Evolutionary conservation across 2,888 invertebrate genomes (phyloP).

Genomic region (Chloromyia formosa): DNA sequence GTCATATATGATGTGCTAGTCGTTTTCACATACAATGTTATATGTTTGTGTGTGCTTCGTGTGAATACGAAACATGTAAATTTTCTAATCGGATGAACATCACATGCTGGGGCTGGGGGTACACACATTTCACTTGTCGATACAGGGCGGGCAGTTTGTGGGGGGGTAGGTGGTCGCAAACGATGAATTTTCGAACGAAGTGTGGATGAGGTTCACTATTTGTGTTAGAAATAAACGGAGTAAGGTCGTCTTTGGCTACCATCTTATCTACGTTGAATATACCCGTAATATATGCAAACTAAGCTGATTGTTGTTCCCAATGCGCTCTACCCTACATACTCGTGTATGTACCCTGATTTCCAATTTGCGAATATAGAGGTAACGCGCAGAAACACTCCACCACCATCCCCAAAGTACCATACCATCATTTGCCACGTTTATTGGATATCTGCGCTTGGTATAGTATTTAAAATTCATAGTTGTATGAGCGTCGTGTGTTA

Average conservation of each 20-base stretch:
- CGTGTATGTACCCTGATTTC: conserved; percentile 7
- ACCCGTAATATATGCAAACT: conserved; percentile 39
- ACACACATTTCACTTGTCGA: not conserved
- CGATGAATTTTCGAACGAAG: conserved; percentile 5
- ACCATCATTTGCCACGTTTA: not conserved
- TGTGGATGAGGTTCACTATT: conserved; percentile 1
- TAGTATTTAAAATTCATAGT: conserved; percentile 38
- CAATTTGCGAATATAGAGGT: not conserved
- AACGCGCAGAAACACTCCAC: conserved; percentile 14
- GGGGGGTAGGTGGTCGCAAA: not conserved
- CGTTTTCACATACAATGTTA: conserved; percentile 29
- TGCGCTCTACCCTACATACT: not conserved
- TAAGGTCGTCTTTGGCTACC: not conserved
- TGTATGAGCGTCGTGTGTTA: conserved; percentile 20
- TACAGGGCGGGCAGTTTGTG: not conserved
- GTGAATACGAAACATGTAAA: conserved; percentile 27
- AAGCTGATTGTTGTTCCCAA: conserved; percentile 38
- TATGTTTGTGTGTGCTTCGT: conserved; percentile 11
- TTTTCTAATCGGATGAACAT: conserved; percentile 38
- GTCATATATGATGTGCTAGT: conserved; percentile 37
- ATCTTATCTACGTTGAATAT: not conserved
- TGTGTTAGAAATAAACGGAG: not conserved
- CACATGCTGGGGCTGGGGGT: not conserved
- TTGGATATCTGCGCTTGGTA: conserved; percentile 10
- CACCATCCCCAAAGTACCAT: not conserved